These are phyloP conservation scores for Lasioglossum lativentre DNA, from an alignment of 2,888 invertebrate genomes.

Conservation along the genomic window DNA sequence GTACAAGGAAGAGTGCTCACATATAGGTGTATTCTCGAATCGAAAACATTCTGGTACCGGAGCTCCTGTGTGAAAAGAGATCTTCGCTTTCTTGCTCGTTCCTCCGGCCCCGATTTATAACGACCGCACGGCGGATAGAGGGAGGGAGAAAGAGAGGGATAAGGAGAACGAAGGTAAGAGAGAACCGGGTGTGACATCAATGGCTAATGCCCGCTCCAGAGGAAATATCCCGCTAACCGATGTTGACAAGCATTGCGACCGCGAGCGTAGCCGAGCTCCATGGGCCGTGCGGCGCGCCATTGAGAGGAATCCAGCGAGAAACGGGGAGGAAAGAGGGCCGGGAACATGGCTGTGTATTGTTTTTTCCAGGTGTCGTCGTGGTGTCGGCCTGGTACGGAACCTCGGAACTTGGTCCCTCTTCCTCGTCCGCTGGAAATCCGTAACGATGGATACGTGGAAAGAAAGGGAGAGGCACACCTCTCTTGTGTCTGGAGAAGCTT, in stretches of 20 bases:
- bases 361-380: conserved; percentile 70
- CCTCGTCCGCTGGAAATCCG: conserved; percentile 63
- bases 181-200: conserved; percentile 79
- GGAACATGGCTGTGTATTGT: conserved; percentile 71
- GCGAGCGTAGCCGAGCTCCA: conserved; percentile 63
- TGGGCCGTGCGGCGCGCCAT: conserved; percentile 56
- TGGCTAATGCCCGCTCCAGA: conserved; percentile 82
- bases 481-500: neutral
- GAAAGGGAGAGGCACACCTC: neutral
- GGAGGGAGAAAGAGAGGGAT: conserved; percentile 26
- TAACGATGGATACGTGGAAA: conserved; percentile 56
- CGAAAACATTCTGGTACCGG: conserved; percentile 60
- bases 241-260: conserved; percentile 83
- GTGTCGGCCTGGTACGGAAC: conserved; percentile 39
- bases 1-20: conserved; percentile 37
- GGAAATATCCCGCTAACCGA: conserved; percentile 83
- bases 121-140: conserved; percentile 21
- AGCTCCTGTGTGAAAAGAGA: conserved; percentile 58
- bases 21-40: conserved; percentile 57
- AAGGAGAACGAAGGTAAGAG: conserved; percentile 19
- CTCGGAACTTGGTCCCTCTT: conserved; percentile 50
- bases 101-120: conserved; percentile 41
- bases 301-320: conserved; percentile 65
- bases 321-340: conserved; percentile 37
- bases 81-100: conserved; percentile 50